Evolutionary conservation across 2,113 vertebrate species (phyloP).

Genomic region (Cyanistes caeruleus): DNA sequence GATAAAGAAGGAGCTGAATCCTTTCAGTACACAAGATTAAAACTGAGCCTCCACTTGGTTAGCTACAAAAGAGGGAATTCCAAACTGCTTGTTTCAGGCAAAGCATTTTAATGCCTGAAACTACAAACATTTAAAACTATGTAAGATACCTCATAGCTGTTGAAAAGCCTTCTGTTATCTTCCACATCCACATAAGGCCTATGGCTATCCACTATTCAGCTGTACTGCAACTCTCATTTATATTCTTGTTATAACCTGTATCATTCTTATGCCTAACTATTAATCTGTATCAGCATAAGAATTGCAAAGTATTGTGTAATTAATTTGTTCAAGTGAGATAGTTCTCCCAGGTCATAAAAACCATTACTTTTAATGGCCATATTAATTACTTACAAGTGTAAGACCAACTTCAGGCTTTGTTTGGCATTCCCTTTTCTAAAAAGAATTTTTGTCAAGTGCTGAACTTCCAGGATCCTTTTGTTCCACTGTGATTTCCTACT

Average conservation of each 20-base stretch:
- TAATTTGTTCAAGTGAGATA: background rate
- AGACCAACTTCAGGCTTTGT: background rate
- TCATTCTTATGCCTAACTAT: background rate
- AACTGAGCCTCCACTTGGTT: background rate
- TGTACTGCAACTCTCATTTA: background rate
- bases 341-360: background rate
- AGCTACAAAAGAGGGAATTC: background rate
- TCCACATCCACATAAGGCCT: background rate
- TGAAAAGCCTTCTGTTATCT: background rate
- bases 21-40: background rate
- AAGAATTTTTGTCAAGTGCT: background rate
- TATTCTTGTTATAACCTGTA: background rate
- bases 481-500: background rate
- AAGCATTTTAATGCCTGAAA: background rate
- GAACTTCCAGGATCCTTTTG: background rate
- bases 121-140: background rate
- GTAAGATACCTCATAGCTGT: background rate
- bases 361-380: background rate
- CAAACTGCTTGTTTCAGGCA: background rate
- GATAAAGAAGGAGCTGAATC: background rate
- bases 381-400: background rate
- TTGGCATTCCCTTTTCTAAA: background rate
- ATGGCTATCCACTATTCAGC: background rate
- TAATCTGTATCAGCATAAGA: background rate
- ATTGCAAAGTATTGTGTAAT: background rate